Base-by-base conservation (phyloP, 2,113 vertebrate species). In the Lamprologus ornatipinnis region DNA sequence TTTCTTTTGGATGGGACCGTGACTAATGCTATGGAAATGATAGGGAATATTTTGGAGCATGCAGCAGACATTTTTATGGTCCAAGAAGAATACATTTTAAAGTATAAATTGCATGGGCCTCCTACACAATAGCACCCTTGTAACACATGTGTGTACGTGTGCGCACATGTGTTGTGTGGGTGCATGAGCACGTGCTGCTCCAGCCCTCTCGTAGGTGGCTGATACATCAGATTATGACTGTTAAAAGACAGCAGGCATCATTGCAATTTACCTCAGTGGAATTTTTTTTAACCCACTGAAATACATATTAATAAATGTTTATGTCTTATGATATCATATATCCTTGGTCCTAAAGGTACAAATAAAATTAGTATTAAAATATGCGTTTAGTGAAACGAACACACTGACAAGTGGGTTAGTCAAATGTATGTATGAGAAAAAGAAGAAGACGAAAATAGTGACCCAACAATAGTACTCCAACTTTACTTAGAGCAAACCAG, bases 21-120 rank as follows among this genome's bases (percentile, higher is more conserved):
- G 91, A 93, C 91, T 89, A 92, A 90, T 87, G 88, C 82, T 14
- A 21, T 73, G 85, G 85, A 92, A 90, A 93, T 91, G 88, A 89
- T 86, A 85, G 14, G 83, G 73, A 85, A 91, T 92, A 90, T 91
- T 91, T 90, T 91, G 58, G 23, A 92, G 89, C 84, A 84, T 63
- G 85, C 60, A 88, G 87, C 87, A 91, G 80, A 79, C 82, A 82
- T 90, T 87, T 92, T 88, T 88, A 87, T 87, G 90, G 92, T 92
- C 85, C 86, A 90, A 87, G 81, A 92, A 89, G 83, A 91, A 90
- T 92, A 82, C 40, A 85, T 91, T 93, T 88, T 87, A 80, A 93
- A 92, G 85, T 90, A 84, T 79, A 92, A 92, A 89, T 86, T 86
- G 91, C 90, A 31, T 88, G 82, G 87, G 45, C 91, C 90, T 90